These are phyloP conservation scores for Mamestra brassicae DNA, from an alignment of 2,888 invertebrate species.

Conservation along the genomic window DNA sequence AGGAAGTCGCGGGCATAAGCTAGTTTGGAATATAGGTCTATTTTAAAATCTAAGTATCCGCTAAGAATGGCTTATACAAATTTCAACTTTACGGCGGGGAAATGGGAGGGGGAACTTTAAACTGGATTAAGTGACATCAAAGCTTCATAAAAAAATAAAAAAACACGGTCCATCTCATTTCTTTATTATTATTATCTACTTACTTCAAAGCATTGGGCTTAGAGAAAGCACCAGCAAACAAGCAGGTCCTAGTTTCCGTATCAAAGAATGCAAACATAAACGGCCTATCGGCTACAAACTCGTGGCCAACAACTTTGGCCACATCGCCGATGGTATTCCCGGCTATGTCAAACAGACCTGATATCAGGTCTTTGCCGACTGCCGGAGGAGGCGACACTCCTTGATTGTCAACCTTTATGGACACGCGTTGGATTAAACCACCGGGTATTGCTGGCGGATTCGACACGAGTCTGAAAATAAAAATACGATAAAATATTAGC, in stretches of 20 bases:
- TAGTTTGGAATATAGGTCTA: no score
- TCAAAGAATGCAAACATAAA: conserved; percentile 72
- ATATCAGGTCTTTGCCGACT: conserved; percentile 12
- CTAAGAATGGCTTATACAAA: no score
- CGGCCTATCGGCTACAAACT: conserved; percentile 71
- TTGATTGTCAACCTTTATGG: conserved; percentile 58
- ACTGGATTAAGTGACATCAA: no score
- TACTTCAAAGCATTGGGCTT: conserved; percentile 44
- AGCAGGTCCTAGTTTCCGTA: conserved; percentile 62
- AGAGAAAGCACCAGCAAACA: conserved; percentile 67
- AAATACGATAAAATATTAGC: background rate
- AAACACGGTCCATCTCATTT: background rate
- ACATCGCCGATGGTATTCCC: conserved; percentile 56
- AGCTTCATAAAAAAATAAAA: background rate
- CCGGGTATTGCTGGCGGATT: conserved; percentile 63
- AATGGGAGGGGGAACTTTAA: no score
- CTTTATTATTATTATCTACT: conserved; percentile 1
- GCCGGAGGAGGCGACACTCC: conserved; percentile 58
- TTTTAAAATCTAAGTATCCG: no score
- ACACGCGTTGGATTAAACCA: conserved; percentile 61
- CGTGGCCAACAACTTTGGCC: conserved; percentile 59
- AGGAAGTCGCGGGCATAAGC: no score
- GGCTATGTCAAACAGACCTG: conserved; percentile 31
- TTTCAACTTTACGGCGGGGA: no score
- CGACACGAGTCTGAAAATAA: conserved; percentile 61